phyloP scores from a whole-genome alignment of 2,888 invertebrate genomes.

The Trypoxylon attenuatum region DNA sequence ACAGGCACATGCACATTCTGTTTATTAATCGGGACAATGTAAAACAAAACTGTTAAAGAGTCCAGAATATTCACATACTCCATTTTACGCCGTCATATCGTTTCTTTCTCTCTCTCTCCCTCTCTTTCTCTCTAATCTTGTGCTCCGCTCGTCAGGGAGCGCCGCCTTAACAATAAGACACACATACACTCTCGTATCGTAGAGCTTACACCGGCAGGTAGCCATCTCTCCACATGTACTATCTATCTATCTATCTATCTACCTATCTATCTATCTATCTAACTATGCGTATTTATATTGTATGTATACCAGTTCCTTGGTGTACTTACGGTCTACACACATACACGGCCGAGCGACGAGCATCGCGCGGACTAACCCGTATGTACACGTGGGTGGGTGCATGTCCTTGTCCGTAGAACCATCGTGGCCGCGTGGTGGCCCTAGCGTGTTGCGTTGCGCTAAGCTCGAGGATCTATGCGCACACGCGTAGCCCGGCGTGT shows the following conservation, averaged over 20 bases:
- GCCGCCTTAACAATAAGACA: slow-evolving; percentile 51
- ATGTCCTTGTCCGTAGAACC: too few species aligned
- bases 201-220: slow-evolving; percentile 25
- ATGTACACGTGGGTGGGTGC: slow-evolving; percentile 10
- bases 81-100: slow-evolving; percentile 52
- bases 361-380: too few species aligned
- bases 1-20: slow-evolving; percentile 75
- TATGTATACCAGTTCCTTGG: slow-evolving; percentile 20
- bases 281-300: slow-evolving; percentile 5
- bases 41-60: slow-evolving; percentile 69
- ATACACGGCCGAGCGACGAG: slow-evolving; percentile 32
- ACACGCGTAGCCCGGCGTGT: slow-evolving; percentile 4
- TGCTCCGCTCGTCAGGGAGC: slow-evolving; percentile 42
- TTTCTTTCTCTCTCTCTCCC: slow-evolving; percentile 38
- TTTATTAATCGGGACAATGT: slow-evolving; percentile 74
- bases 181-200: slow-evolving; percentile 32
- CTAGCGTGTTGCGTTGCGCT: too few species aligned
- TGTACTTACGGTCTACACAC: slow-evolving; percentile 39
- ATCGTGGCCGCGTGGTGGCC: too few species aligned
- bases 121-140: slow-evolving; percentile 37
- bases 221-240: slow-evolving; percentile 7
- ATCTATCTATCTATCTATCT: slow-evolving; percentile 20
- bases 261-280: slow-evolving; percentile 5
- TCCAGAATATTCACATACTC: slow-evolving; percentile 57
- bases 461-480: too few species aligned